Conservation (phyloP, 2,888 invertebrate species). For the Cephonodes hylas region DNA sequence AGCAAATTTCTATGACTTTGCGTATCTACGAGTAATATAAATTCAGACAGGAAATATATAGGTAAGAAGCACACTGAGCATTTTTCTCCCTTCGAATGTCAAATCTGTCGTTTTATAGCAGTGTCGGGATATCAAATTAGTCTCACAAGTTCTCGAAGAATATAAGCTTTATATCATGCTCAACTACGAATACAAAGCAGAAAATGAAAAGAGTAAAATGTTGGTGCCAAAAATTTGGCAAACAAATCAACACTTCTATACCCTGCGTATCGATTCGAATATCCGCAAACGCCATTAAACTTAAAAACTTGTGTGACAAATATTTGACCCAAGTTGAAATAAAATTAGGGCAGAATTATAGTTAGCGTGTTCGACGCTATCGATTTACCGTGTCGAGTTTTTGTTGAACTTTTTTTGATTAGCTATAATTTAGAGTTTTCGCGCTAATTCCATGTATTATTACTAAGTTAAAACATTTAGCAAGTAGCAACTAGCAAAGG, state of each 20-base stretch:
- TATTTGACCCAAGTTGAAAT: slow-evolving; percentile 1
- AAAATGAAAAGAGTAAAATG: neutral
- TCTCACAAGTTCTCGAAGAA: too few relatives aligned
- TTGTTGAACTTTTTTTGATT: neutral
- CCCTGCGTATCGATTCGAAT: neutral
- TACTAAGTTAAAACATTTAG: neutral
- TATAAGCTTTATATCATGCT: too few relatives aligned
- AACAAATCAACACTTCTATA: neutral
- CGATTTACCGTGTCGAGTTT: neutral
- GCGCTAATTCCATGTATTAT: neutral
- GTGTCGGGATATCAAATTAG: too few relatives aligned
- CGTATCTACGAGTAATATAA: too few relatives aligned
- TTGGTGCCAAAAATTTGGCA: neutral
- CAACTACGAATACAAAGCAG: neutral
- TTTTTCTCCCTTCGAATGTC: too few relatives aligned
- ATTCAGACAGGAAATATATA: too few relatives aligned
- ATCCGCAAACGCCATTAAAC: neutral
- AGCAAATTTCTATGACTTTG: too few relatives aligned
- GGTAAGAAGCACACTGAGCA: too few relatives aligned
- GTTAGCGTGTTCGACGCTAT: slow-evolving; percentile 1
- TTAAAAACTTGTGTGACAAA: neutral
- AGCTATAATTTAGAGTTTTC: neutral
- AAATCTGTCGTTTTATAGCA: too few relatives aligned
- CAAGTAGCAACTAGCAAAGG: too few relatives aligned
- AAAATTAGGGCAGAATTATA: slow-evolving; percentile 1